Conservation (phyloP, 2,888 invertebrate genomes). For the Sesia apiformis region DNA sequence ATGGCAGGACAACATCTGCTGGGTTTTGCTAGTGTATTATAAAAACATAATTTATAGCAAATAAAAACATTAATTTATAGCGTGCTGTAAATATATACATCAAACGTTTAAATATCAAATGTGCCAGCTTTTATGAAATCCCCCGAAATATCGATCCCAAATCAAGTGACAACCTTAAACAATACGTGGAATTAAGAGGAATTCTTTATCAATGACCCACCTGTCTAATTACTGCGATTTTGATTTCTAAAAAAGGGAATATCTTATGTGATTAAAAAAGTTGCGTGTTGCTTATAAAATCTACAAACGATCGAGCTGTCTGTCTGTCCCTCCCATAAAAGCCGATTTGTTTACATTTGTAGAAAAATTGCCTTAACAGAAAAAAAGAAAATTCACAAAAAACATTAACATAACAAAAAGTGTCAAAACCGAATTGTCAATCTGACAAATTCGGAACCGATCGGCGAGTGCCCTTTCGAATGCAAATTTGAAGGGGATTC, state of each 20-base stretch:
- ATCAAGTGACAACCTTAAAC: background rate
- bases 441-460: conserved; percentile 70
- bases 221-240: conserved; percentile 56
- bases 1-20: too few species aligned
- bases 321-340: too few species aligned
- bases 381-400: conserved; percentile 3
- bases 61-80: too few species aligned
- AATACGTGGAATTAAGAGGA: conserved; percentile 41
- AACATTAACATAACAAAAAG: conserved; percentile 67
- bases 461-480: conserved; percentile 66
- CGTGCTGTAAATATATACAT: too few species aligned
- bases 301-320: too few species aligned
- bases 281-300: too few species aligned
- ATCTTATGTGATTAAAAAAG: too few species aligned
- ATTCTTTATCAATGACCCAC: conserved; percentile 71
- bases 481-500: conserved; percentile 59
- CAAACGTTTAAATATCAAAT: too few species aligned
- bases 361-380: background rate
- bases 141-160: background rate
- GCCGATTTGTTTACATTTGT: too few species aligned
- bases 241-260: background rate
- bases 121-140: too few species aligned
- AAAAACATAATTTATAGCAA: too few species aligned
- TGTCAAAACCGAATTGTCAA: conserved; percentile 64
- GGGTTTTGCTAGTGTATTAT: too few species aligned